phyloP scores from a whole-genome alignment of 2,113 vertebrate species.

The Cnemophilus loriae region DNA sequence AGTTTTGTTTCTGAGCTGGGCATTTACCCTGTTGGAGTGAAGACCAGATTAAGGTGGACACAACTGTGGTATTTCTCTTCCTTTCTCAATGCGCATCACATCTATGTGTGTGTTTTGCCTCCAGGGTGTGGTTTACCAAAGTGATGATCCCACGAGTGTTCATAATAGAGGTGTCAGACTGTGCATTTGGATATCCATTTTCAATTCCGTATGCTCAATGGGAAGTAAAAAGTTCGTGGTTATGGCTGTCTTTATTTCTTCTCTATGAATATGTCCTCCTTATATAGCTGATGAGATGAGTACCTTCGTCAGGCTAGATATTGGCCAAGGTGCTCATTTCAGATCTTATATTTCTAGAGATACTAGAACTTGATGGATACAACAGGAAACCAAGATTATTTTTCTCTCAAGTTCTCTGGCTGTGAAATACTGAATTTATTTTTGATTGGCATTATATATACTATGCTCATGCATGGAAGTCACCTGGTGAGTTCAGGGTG shows the following conservation, averaged over 20 bases:
- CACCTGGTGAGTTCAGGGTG: background rate
- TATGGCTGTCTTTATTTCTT: background rate
- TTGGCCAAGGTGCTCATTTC: background rate
- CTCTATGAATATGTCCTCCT: background rate
- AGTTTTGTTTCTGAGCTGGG: background rate
- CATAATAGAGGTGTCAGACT: background rate
- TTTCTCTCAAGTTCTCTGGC: background rate
- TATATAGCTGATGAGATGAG: background rate
- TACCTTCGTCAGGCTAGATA: background rate
- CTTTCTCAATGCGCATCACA: background rate
- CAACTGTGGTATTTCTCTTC: background rate
- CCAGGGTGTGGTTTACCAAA: background rate
- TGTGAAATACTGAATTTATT: background rate
- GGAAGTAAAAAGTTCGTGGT: background rate
- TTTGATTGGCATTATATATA: background rate
- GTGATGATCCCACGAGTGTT: background rate
- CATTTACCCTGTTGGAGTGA: background rate
- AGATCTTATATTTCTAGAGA: background rate
- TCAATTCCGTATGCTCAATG: background rate
- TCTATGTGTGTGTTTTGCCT: background rate
- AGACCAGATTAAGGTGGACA: background rate
- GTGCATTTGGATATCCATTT: background rate
- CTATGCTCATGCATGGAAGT: background rate
- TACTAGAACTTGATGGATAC: background rate
- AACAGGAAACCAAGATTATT: background rate